Evolutionary conservation across 1,140 invertebrate genomes (phyloP).

Genomic region (Diploscapter pachys): DNA sequence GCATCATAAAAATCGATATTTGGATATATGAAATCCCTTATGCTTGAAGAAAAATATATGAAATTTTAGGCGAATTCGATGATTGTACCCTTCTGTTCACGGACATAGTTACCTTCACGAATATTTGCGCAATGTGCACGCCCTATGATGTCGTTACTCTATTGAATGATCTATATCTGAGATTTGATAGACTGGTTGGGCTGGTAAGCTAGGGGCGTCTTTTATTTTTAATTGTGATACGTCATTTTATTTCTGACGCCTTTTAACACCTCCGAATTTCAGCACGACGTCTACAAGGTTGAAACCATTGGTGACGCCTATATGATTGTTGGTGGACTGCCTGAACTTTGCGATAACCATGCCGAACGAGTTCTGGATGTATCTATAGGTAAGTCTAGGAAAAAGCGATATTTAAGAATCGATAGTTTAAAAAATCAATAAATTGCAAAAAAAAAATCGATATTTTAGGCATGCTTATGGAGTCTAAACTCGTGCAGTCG

Average conservation of each 20-base stretch:
- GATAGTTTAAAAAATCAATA: too few relatives aligned
- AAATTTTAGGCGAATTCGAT: slow-evolving; percentile 60
- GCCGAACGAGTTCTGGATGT: slow-evolving; percentile 53
- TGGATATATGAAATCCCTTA: too few relatives aligned
- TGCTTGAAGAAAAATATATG: background rate
- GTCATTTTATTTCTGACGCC: background rate
- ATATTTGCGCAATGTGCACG: slow-evolving; percentile 61
- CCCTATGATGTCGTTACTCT: slow-evolving; percentile 62
- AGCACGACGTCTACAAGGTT: slow-evolving; percentile 59
- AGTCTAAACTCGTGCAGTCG: slow-evolving; percentile 42
- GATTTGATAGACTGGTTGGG: slow-evolving; percentile 60
- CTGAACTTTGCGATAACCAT: slow-evolving; percentile 47
- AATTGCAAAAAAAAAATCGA: background rate
- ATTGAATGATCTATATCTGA: slow-evolving; percentile 61
- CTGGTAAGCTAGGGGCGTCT: slow-evolving; percentile 35
- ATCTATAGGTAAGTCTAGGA: slow-evolving; percentile 48
- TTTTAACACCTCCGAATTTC: slow-evolving; percentile 14
- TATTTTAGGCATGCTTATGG: slow-evolving; percentile 32
- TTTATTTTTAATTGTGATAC: background rate
- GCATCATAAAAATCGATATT: too few relatives aligned
- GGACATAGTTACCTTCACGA: slow-evolving; percentile 64
- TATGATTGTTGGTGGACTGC: slow-evolving; percentile 57
- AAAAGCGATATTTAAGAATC: too few relatives aligned
- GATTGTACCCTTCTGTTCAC: slow-evolving; percentile 62
- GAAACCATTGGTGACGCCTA: slow-evolving; percentile 58